A percentile compares a stretch with the other conserved stretches of the same genome.
These are phyloP conservation scores for Nasua narica DNA, from an alignment of 2,797 vertebrate genomes.

Conservation along the genomic window DNA sequence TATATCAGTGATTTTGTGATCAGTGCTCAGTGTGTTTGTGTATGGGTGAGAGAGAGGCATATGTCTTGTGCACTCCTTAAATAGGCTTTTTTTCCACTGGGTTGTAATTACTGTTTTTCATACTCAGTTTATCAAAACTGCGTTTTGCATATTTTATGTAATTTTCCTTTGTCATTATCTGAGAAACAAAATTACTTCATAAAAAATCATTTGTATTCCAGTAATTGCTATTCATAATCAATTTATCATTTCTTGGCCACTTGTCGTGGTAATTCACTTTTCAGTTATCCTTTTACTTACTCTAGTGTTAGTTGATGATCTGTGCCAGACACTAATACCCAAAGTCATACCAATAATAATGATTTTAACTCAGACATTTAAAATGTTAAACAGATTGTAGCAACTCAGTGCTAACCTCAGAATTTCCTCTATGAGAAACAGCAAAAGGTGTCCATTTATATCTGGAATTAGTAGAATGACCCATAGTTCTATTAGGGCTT, in stretches of 20 bases:
- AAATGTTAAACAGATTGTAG: neutral
- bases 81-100: neutral
- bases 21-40: neutral
- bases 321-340: neutral
- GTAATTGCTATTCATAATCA: neutral
- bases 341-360: neutral
- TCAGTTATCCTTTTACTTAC: neutral
- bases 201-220: neutral
- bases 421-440: neutral
- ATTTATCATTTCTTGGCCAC: neutral
- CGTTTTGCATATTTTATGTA: neutral
- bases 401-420: neutral
- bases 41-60: neutral
- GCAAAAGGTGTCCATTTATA: neutral
- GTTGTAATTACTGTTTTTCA: conserved; percentile 17
- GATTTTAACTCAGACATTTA: neutral
- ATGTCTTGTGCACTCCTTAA: neutral
- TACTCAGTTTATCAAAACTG: conserved; percentile 4
- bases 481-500: neutral
- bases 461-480: neutral
- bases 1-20: neutral
- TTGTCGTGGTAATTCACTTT: neutral
- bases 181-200: neutral
- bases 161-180: conserved; percentile 1
- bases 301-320: neutral